Conservation (phyloP, 2,888 invertebrate genomes). For the Conchocele bisecta region DNA sequence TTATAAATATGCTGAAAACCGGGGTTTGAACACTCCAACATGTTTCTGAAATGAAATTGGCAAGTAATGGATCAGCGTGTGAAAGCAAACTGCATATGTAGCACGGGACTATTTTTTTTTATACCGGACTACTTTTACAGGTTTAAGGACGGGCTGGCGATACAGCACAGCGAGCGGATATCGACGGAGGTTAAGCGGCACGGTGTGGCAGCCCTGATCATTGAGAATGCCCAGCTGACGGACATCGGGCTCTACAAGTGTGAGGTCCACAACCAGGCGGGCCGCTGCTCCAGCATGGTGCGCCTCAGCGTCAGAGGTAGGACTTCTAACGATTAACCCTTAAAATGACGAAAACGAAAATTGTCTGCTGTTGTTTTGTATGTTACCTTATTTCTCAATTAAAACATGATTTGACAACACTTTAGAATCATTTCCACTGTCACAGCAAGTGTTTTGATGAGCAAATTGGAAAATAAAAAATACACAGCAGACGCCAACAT, state of each 20-base stretch:
- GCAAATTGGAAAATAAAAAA: no score
- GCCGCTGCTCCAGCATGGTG: slow-evolving; percentile 53
- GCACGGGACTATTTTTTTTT: not conserved
- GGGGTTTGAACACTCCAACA: no score
- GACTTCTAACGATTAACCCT: not conserved
- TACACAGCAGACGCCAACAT: no score
- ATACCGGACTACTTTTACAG: slow-evolving; percentile 15
- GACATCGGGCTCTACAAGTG: slow-evolving; percentile 65
- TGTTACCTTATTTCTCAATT: no score
- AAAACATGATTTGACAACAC: no score
- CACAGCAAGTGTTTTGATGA: no score
- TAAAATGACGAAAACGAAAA: not conserved
- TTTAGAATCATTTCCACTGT: no score
- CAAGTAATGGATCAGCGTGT: no score
- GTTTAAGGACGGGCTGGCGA: slow-evolving; percentile 62
- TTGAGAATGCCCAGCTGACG: slow-evolving; percentile 41
- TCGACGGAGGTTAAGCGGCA: slow-evolving; percentile 52
- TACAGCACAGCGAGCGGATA: slow-evolving; percentile 57
- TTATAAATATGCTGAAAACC: no score
- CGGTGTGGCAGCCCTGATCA: slow-evolving; percentile 53
- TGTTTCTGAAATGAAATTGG: no score
- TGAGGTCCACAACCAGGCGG: slow-evolving; percentile 64
- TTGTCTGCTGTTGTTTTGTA: no score
- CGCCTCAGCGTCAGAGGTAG: slow-evolving; percentile 56
- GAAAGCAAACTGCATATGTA: no score